phyloP scores from a whole-genome alignment of 2,888 invertebrate species.

The Tyria jacobaeae region DNA sequence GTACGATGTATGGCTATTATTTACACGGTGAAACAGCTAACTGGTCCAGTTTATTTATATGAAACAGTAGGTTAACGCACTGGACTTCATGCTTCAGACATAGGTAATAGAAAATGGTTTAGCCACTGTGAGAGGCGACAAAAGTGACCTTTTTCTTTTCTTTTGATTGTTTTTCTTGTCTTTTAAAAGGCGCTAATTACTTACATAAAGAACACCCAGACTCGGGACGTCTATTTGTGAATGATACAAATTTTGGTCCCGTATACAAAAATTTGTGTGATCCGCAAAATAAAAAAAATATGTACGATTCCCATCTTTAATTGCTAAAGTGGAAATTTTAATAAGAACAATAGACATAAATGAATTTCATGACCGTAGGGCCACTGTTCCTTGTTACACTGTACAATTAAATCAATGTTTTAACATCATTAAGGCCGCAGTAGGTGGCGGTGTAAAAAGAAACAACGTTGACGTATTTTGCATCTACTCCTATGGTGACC shows the following conservation, averaged over 20 bases:
- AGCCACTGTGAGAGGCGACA: background rate
- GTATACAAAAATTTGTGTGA: too few species aligned
- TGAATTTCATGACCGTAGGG: background rate
- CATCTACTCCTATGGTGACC: conserved; percentile 38
- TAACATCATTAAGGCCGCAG: conserved; percentile 39
- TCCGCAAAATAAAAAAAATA: too few species aligned
- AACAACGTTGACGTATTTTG: conserved; percentile 28
- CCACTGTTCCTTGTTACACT: conserved; percentile 7
- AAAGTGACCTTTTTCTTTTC: background rate
- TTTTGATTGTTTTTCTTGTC: too few species aligned
- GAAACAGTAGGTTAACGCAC: conserved; percentile 21
- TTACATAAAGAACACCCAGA: too few species aligned
- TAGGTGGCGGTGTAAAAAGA: conserved; percentile 38
- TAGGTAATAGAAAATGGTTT: background rate
- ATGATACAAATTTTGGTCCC: too few species aligned
- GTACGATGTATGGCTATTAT: conserved; percentile 37
- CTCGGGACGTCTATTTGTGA: too few species aligned
- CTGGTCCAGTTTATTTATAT: background rate
- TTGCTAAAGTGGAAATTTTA: too few species aligned
- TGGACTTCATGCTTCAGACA: background rate
- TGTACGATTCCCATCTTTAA: too few species aligned
- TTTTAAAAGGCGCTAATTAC: too few species aligned
- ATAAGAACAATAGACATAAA: too few species aligned
- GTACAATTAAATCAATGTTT: conserved; percentile 26
- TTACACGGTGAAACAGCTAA: conserved; percentile 17